Base-by-base conservation (phyloP, 2,113 vertebrate genomes). In the Apodemus speciosus region DNA sequence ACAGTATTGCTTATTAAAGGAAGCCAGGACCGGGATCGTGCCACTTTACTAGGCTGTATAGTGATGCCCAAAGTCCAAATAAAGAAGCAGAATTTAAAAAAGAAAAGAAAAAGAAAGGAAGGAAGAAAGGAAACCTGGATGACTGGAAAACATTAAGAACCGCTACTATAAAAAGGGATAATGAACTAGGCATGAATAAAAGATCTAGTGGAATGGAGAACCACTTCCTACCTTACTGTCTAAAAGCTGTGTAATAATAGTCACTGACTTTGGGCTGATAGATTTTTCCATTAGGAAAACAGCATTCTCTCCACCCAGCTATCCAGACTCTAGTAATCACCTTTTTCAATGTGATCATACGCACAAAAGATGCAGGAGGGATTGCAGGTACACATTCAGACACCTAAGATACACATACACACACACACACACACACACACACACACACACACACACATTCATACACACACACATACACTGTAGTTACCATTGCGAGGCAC, bases 281-380 rank as follows among this genome's bases (percentile, higher is more conserved):
- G 87, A 79, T 89, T 64, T 89, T 95, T 69, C 62, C 75, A 87
- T 73, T 86, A 79, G n/a, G 62, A 49, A 51, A 79, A 95, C 66
- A 62, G 21, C 13, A 14, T 20, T 10, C 51, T 30, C n/a, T 91
- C 53, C 91, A 81, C 46, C 49, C 58, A 94, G 71, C 21, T 83
- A 85, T 25, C 18, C 6, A 27, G 58, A 58, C 14, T 51, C 51
- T 32, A 23, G 30, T 43, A 72, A 92, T 13, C 77, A 68, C 40
- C 20, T 60, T 14, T 49, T 89, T 83, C 72, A 46, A 1, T 20
- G 69, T 62, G 56, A 56, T 76, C 43, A 64, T 20, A 49, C 49
- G 60, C 58, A 97, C 38, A 77, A 83, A 51, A 94, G 49, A 81
- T 8, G 18, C 32, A 58, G 51, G 62, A 32, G 72, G 11, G n/a